A percentile compares a stretch with the other conserved stretches of the same genome.
These are phyloP conservation scores for Podarcis lilfordi DNA, from an alignment of 2,797 vertebrate genomes.

Conservation along the genomic window DNA sequence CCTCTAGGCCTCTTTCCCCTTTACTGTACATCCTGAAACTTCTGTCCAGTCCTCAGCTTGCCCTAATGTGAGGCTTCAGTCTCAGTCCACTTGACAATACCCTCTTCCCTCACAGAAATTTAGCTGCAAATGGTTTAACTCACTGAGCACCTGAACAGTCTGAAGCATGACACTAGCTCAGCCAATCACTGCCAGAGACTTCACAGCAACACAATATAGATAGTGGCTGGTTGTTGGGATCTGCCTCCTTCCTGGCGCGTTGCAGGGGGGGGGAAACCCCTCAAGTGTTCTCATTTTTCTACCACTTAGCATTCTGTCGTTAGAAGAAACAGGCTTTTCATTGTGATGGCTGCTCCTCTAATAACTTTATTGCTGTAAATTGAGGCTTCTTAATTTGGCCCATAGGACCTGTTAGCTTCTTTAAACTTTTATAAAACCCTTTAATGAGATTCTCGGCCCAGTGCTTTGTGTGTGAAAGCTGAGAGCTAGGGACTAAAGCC, in stretches of 20 bases:
- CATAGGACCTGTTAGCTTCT: constrained; percentile 55
- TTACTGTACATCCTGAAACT: neutral
- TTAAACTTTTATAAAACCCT: constrained; percentile 51
- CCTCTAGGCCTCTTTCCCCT: neutral
- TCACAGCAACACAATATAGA: neutral
- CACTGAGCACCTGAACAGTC: neutral
- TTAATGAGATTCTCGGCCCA: constrained; percentile 53
- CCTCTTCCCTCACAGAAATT: neutral
- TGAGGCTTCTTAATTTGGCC: constrained; percentile 63
- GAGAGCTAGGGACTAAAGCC: constrained; percentile 43
- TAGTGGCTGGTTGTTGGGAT: neutral
- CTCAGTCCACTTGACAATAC: neutral
- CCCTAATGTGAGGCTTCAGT: neutral
- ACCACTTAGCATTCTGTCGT: neutral
- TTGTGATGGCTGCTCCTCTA: constrained; percentile 35
- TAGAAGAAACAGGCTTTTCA: constrained; percentile 10
- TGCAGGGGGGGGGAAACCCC: neutral
- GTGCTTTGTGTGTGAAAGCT: constrained; percentile 52
- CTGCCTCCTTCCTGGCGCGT: neutral
- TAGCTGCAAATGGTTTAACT: neutral
- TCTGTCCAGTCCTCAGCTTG: neutral
- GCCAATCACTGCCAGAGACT: neutral
- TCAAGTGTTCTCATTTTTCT: constrained; percentile 12
- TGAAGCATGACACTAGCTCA: neutral
- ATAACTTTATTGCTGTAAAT: constrained; percentile 57